Base-by-base conservation (phyloP, 2,888 invertebrate species). In the Hypena proboscidalis region DNA sequence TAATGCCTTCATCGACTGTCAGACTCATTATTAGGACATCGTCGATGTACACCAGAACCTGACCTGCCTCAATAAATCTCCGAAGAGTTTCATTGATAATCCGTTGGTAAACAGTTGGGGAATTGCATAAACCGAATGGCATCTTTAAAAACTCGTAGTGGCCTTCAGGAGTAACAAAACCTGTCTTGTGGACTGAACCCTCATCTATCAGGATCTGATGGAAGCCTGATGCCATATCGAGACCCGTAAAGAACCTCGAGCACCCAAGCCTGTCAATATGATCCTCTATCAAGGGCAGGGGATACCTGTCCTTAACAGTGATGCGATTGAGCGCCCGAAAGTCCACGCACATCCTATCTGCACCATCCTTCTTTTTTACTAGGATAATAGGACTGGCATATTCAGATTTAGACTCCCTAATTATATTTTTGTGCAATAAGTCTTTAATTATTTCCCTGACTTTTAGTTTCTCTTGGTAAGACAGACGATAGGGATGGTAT, bases 81-180 rank as follows among this genome's bases (percentile, higher is more conserved):
- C 27, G 22, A n/a, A 42, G 10, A n/a, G 42, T 23, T 1, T n/a
- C n/a, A n/a, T n/a, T n/a, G 2, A 20, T 20, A 3, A 20, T 20
- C 2, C 20, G 20, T 6, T 37, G 38, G 9, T 31, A 38, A 3
- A 42, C 41, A 6, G 19, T 29, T 0, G 41, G 41, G 2, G 34
- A 8, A 21, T 41, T 35, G 1, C 13, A 6, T 7, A 35, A 17
- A 2, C 41, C 41, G 7, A 9, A 41, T 0, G 41, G 34, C 41
- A 41, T 35, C 5, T 23, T 34, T 1, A 31, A 1, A 8, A 13
- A 38, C 9, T 38, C 38, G 9, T 23, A n/a, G n/a, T n/a, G n/a
- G n/a, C n/a, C n/a, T n/a, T n/a, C n/a, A n/a, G n/a, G n/a, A n/a
- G n/a, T n/a, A 23, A 9, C 22, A 9, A 23, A 23, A 2, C 22